phyloP scores from a whole-genome alignment of 2,888 invertebrate genomes.

The Amphipoea oculea region DNA sequence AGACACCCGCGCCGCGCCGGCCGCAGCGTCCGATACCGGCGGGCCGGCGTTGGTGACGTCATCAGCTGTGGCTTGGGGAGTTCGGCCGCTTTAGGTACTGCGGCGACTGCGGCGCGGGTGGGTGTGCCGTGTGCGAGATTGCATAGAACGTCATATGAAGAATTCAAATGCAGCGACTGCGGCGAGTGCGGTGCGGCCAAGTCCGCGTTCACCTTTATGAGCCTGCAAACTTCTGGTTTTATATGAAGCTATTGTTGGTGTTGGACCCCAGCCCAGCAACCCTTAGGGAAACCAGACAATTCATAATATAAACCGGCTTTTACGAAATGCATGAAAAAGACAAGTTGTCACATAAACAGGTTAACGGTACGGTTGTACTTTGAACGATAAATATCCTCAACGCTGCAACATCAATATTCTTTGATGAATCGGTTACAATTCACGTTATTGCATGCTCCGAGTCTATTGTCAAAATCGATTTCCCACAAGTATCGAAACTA shows the following conservation, averaged over 20 bases:
- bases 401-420: slow-evolving; percentile 54
- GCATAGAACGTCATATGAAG: too few species aligned
- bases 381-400: slow-evolving; percentile 45
- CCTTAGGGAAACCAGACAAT: slow-evolving; percentile 14
- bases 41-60: too few species aligned
- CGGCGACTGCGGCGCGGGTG: too few species aligned
- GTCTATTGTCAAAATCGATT: slow-evolving; percentile 62
- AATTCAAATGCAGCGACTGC: too few species aligned
- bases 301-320: not conserved
- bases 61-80: too few species aligned
- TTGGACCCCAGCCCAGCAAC: not conserved
- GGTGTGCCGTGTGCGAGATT: too few species aligned
- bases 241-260: slow-evolving; percentile 1
- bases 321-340: not conserved
- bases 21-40: too few species aligned
- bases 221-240: slow-evolving; percentile 23
- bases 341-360: slow-evolving; percentile 14
- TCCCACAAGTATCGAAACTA: slow-evolving; percentile 69
- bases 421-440: slow-evolving; percentile 50
- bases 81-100: too few species aligned
- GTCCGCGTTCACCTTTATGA: too few species aligned
- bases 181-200: too few species aligned
- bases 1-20: too few species aligned
- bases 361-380: slow-evolving; percentile 34
- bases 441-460: slow-evolving; percentile 55